Evolutionary conservation across 2,888 invertebrate species (phyloP).

Genomic region (Andrena chrysosceles): DNA sequence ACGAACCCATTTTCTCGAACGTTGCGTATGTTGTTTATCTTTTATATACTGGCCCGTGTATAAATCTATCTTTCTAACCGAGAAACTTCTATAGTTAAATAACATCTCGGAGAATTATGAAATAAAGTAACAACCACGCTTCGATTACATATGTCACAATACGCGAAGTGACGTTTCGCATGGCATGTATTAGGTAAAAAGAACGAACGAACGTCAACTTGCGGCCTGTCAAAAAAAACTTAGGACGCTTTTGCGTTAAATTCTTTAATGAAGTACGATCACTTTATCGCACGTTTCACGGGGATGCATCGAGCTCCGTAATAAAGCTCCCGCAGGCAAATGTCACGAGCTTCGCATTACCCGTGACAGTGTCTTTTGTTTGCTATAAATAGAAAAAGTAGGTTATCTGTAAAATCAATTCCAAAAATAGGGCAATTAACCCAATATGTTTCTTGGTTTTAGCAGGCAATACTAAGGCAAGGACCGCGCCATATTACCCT

Average conservation of each 20-base stretch:
- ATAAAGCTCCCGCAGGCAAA: constrained; percentile 45
- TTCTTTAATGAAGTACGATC: neutral
- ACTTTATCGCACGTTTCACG: neutral
- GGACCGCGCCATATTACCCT: neutral
- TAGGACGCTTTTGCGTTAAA: neutral
- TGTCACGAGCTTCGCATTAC: constrained; percentile 54
- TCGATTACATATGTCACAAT: constrained; percentile 12
- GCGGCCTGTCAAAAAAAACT: neutral
- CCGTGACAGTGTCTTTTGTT: constrained; percentile 61
- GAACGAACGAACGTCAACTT: neutral
- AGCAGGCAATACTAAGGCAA: neutral
- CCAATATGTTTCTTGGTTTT: constrained; percentile 33
- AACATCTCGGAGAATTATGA: neutral
- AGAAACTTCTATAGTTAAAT: neutral
- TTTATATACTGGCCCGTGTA: constrained; percentile 7
- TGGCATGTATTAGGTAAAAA: neutral
- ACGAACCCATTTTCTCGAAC: constrained; percentile 8
- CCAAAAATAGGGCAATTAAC: constrained; percentile 60
- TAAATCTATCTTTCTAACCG: neutral
- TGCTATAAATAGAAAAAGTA: constrained; percentile 78
- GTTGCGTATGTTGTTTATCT: constrained; percentile 42
- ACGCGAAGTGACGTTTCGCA: neutral
- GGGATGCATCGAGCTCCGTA: neutral
- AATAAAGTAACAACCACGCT: constrained; percentile 17
- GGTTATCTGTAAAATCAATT: constrained; percentile 78